Percentiles rank a stretch among this genome's conserved stretches.
Conservation (phyloP, 1,140 invertebrate species). For the Solenopsis fugax region DNA sequence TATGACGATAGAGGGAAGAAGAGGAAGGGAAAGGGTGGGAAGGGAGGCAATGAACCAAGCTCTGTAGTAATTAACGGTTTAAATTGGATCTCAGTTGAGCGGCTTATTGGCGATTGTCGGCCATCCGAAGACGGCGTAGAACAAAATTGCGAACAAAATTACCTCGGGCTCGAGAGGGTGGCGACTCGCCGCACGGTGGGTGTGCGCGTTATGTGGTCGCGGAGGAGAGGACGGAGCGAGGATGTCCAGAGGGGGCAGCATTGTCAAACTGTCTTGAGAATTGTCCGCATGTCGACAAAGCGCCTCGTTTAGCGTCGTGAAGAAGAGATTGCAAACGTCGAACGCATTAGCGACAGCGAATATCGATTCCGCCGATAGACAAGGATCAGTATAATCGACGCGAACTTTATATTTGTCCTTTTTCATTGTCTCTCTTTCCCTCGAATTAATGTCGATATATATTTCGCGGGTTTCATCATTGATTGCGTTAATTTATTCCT, state of each 20-base stretch:
- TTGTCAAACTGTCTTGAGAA: slow-evolving; percentile 74
- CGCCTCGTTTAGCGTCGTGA: slow-evolving; percentile 71
- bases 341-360: not conserved
- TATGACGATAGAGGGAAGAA: slow-evolving; percentile 54
- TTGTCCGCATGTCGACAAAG: slow-evolving; percentile 74
- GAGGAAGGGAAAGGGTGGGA: not conserved
- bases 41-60: slow-evolving; percentile 46
- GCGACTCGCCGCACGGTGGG: not conserved
- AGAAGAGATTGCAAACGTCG: slow-evolving; percentile 22
- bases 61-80: slow-evolving; percentile 82
- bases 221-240: not conserved
- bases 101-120: slow-evolving; percentile 80
- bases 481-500: not conserved
- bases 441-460: not conserved
- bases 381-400: not conserved
- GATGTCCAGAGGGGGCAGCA: slow-evolving; percentile 27
- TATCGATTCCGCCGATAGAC: slow-evolving; percentile 32
- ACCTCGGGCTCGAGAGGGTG: slow-evolving; percentile 70
- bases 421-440: not conserved
- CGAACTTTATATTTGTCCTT: not conserved
- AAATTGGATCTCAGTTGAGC: slow-evolving; percentile 81
- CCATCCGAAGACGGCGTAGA: slow-evolving; percentile 75
- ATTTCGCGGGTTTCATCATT: not conserved
- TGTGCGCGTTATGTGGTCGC: not conserved
- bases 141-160: slow-evolving; percentile 81